A percentile compares a stretch with the other conserved stretches of the same genome.
Conservation (phyloP, 1,140 invertebrate species). For the Caenorhabditis briggsae region DNA sequence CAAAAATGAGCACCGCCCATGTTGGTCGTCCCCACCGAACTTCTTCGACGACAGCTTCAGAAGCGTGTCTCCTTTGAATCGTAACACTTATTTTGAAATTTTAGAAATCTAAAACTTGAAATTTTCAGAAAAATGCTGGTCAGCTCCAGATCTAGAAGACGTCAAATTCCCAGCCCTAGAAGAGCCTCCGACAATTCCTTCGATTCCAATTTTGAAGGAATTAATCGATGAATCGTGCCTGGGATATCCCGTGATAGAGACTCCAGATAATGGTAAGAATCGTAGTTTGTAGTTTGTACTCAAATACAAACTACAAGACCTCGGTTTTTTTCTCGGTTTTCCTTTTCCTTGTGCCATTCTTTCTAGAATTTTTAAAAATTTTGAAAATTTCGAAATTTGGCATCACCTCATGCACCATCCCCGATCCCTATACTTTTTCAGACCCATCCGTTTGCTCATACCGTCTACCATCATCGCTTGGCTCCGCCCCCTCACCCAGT, state of each 20-base stretch:
- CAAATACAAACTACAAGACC: no score
- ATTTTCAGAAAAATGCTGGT: constrained; percentile 60
- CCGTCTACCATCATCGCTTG: constrained; percentile 52
- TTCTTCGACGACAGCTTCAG: constrained; percentile 36
- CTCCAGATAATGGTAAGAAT: constrained; percentile 31
- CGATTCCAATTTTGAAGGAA: constrained; percentile 13
- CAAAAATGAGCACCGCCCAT: constrained; percentile 20
- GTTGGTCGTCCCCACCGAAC: constrained; percentile 57
- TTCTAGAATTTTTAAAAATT: no score
- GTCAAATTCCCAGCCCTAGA: not conserved
- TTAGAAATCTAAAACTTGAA: not conserved
- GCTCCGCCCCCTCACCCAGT: constrained; percentile 50
- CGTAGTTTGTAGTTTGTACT: not conserved
- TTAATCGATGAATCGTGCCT: not conserved
- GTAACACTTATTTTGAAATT: not conserved
- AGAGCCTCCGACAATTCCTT: not conserved
- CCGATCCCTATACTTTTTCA: constrained; percentile 33
- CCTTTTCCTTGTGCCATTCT: no score
- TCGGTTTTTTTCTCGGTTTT: no score
- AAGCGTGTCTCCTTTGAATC: constrained; percentile 13
- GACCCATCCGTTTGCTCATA: constrained; percentile 47
- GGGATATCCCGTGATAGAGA: constrained; percentile 56
- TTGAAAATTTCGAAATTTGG: not conserved
- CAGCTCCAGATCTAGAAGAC: constrained; percentile 51
- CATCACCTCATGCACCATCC: not conserved